Conservation (phyloP, 2,113 vertebrate species). For the Pelecanus crispus region DNA sequence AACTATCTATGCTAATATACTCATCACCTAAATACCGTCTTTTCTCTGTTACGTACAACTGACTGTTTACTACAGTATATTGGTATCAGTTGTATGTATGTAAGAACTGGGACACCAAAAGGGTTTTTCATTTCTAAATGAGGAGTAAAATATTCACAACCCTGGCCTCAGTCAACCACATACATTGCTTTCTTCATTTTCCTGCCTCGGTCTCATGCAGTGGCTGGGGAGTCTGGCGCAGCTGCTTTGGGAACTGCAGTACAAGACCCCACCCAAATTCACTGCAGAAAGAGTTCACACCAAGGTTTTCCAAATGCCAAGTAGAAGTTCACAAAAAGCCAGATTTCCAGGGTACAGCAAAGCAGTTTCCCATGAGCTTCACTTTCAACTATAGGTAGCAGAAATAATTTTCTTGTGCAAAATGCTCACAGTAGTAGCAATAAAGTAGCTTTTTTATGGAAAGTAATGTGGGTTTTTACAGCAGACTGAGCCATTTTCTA, state of each 20-base stretch:
- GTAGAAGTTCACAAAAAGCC: background rate
- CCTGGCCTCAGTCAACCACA: background rate
- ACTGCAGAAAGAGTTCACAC: background rate
- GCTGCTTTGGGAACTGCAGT: background rate
- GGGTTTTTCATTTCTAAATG: background rate
- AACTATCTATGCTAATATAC: background rate
- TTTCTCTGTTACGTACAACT: background rate
- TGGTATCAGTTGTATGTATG: background rate
- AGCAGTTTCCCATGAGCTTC: background rate
- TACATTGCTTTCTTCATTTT: background rate
- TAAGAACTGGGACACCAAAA: background rate
- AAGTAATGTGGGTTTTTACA: slow-evolving; percentile 30
- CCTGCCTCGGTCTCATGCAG: background rate
- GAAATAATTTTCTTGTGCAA: slow-evolving; percentile 11
- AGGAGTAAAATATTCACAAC: background rate
- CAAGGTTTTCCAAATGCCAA: background rate
- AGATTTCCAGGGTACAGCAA: background rate
- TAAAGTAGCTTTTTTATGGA: slow-evolving; percentile 34
- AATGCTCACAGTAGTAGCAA: background rate
- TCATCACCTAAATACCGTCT: background rate
- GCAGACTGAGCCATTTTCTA: slow-evolving; percentile 47
- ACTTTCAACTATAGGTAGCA: background rate
- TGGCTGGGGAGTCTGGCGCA: background rate
- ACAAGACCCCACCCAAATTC: background rate
- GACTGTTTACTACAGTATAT: too few species aligned